Conservation (phyloP, 2,797 vertebrate species). For the Ctenopoma kingsleyae region DNA sequence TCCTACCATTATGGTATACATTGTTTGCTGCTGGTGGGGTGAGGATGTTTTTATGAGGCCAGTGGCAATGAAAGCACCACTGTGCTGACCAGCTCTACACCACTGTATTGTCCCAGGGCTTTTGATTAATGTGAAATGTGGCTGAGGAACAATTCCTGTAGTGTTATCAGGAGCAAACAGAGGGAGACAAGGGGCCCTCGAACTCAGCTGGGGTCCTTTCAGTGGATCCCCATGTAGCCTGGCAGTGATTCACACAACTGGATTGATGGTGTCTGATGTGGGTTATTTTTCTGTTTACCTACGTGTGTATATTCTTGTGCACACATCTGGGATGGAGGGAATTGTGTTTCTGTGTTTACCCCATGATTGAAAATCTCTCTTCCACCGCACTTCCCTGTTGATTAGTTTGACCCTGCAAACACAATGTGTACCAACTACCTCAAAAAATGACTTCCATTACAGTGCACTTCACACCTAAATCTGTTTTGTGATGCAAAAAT, state of each 20-base stretch:
- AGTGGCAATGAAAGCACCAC: conserved; percentile 57
- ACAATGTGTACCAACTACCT: conserved; percentile 22
- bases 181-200: conserved; percentile 54
- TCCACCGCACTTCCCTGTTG: conserved; percentile 44
- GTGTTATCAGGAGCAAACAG: conserved; percentile 82
- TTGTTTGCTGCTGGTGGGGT: conserved; percentile 30
- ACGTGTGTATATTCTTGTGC: conserved; percentile 3
- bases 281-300: conserved; percentile 55
- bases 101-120: conserved; percentile 62
- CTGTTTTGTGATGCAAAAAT: conserved; percentile 21
- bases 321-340: conserved; percentile 30
- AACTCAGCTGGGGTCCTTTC: conserved; percentile 56
- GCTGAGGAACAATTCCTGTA: conserved; percentile 73
- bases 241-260: conserved; percentile 52
- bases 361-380: conserved; percentile 59
- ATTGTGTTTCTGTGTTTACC: conserved; percentile 55
- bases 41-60: conserved; percentile 59
- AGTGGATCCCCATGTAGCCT: conserved; percentile 26
- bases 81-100: conserved; percentile 54
- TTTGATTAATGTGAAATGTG: conserved; percentile 75
- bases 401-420: conserved; percentile 60
- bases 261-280: conserved; percentile 54
- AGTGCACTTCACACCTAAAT: conserved; percentile 12
- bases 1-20: conserved; percentile 23
- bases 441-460: background rate